Percentiles rank a stretch among this genome's conserved stretches.
phyloP scores from a whole-genome alignment of 2,113 vertebrate genomes.

The Dermatemys mawii region DNA sequence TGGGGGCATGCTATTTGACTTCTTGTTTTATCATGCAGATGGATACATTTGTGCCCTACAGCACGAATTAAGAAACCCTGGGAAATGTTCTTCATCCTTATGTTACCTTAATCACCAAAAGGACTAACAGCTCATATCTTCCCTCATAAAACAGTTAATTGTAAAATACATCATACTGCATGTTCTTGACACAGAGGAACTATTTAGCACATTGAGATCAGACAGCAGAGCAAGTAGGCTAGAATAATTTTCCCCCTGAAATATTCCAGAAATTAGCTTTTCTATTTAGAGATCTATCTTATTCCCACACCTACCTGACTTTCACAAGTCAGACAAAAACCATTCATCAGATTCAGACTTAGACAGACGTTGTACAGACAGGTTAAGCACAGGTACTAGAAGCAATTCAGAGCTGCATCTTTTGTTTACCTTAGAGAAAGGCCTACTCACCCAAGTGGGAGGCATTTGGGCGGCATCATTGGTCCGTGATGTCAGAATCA shows the following conservation, averaged over 20 bases:
- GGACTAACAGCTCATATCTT: background rate
- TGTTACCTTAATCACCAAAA: background rate
- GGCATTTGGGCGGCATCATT: conserved; percentile 68
- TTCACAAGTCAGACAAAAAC: background rate
- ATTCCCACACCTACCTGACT: background rate
- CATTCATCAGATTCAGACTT: background rate
- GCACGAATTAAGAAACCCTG: background rate
- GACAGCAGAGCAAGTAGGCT: background rate
- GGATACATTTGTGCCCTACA: background rate
- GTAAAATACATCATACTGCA: background rate
- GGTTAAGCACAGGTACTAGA: background rate
- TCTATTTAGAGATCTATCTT: background rate
- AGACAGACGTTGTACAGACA: background rate
- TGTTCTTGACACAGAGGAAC: background rate
- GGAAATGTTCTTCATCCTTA: background rate
- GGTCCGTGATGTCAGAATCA: conserved; percentile 73
- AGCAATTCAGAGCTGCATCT: conserved; percentile 31
- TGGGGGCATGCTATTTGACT: background rate
- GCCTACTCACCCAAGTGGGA: conserved; percentile 38
- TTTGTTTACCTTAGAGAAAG: conserved; percentile 60
- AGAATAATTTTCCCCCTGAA: background rate
- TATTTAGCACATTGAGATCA: background rate
- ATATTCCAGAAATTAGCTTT: conserved; percentile 3
- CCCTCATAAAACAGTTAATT: background rate
- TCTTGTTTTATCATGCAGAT: background rate